These are phyloP conservation scores for Dryadula phaetusa DNA, from an alignment of 2,888 invertebrate genomes.

Conservation along the genomic window DNA sequence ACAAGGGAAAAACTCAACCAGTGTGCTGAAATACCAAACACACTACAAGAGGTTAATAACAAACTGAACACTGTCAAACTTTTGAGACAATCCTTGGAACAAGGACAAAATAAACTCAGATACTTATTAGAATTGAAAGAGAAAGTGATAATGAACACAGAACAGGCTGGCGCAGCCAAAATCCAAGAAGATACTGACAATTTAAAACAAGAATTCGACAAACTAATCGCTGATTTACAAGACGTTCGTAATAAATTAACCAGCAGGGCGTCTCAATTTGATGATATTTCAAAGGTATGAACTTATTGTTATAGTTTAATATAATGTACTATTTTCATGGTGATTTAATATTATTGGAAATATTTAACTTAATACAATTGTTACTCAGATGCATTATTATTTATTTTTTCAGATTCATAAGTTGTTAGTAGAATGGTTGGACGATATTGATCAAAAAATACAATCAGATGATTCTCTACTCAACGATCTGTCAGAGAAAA, in stretches of 20 bases:
- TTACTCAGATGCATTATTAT: background rate
- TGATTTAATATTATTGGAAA: background rate
- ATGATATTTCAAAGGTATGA: constrained; percentile 93
- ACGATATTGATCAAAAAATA: constrained; percentile 93
- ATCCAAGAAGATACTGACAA: constrained; percentile 96
- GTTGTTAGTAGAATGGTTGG: constrained; percentile 93
- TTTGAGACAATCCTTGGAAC: constrained; percentile 95
- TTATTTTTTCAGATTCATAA: constrained; percentile 86
- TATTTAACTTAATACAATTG: background rate
- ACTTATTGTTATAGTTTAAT: background rate
- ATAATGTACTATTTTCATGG: background rate
- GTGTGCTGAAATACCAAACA: constrained; percentile 92
- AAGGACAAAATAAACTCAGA: constrained; percentile 88
- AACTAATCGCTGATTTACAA: constrained; percentile 91
- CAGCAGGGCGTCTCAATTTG: constrained; percentile 90
- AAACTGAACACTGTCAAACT: constrained; percentile 94
- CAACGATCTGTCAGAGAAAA: constrained; percentile 95
- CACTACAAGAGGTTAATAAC: constrained; percentile 92
- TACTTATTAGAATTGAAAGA: constrained; percentile 96
- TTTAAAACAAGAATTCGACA: constrained; percentile 95
- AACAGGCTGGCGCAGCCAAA: constrained; percentile 93
- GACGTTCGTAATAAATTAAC: constrained; percentile 91
- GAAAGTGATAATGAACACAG: constrained; percentile 96
- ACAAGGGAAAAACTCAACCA: constrained; percentile 93
- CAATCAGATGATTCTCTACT: constrained; percentile 89